A percentile compares a stretch with the other conserved stretches of the same genome.
phyloP scores from a whole-genome alignment of 23 tunicate genomes.

The Aplidium turbinatum region DNA sequence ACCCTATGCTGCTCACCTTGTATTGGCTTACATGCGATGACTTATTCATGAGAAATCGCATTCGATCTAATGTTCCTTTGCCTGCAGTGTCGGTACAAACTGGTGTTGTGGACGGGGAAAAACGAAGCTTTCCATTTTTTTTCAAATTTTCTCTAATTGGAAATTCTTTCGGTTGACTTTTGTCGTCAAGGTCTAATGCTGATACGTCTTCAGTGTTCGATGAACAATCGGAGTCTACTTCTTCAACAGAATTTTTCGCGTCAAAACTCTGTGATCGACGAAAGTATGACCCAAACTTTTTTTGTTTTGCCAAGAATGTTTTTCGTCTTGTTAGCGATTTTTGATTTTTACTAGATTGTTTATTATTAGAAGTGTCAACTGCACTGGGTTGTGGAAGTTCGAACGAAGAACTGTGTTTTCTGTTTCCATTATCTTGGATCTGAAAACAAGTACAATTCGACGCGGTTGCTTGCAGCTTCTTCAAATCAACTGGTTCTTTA shows the following conservation, averaged over 20 bases:
- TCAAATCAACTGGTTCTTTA: not conserved
- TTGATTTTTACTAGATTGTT: not conserved
- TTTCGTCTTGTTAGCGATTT: not conserved
- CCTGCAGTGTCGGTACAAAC: too few relatives aligned
- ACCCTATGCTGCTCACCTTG: too few relatives aligned
- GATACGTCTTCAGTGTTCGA: too few relatives aligned
- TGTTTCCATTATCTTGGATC: not conserved
- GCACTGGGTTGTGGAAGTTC: not conserved
- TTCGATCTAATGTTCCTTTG: too few relatives aligned
- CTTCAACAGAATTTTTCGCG: not conserved
- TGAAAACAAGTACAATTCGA: not conserved
- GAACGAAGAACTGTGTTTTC: not conserved
- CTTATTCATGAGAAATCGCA: too few relatives aligned
- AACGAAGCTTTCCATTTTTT: too few relatives aligned
- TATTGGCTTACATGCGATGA: too few relatives aligned
- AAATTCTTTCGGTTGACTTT: too few relatives aligned
- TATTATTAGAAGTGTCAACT: not conserved
- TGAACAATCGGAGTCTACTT: not conserved
- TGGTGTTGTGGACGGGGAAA: too few relatives aligned
- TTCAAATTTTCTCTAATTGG: too few relatives aligned
- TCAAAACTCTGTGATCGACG: not conserved
- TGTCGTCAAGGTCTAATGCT: too few relatives aligned
- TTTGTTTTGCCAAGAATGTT: conserved; percentile 12
- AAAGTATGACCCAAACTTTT: conserved; percentile 6
- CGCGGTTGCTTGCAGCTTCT: not conserved